Evolutionary conservation across 2,797 vertebrate genomes (phyloP).

Genomic region (Orientallactaga sibirica): DNA sequence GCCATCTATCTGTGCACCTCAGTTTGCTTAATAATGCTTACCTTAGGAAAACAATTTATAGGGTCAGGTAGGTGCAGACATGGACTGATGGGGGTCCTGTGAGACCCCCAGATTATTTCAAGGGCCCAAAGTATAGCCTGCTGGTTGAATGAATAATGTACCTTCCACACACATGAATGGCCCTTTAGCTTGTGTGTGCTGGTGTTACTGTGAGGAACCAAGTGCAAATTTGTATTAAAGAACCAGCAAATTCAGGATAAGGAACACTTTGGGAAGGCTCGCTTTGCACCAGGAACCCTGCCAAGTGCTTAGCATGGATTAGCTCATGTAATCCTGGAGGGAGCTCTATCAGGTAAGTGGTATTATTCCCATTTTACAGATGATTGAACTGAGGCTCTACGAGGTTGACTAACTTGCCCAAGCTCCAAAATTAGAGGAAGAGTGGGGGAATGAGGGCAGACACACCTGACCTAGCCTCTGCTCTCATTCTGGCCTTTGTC

Average conservation of each 20-base stretch:
- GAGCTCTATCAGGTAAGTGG: constrained; percentile 41
- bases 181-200: background rate
- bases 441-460: background rate
- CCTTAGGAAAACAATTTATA: background rate
- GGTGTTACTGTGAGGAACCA: background rate
- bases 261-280: background rate
- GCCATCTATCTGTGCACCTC: background rate
- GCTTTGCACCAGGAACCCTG: background rate
- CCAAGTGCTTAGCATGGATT: background rate
- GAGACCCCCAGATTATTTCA: background rate
- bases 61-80: background rate
- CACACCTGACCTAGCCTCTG: background rate
- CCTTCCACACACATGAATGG: background rate
- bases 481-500: background rate
- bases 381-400: constrained; percentile 46
- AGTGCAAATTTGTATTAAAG: background rate
- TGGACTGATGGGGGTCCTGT: background rate
- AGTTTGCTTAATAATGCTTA: background rate
- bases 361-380: constrained; percentile 73
- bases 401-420: background rate
- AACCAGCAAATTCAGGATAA: background rate
- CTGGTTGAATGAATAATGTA: background rate
- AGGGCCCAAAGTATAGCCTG: background rate
- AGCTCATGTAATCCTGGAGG: background rate
- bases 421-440: background rate